Base-by-base conservation (phyloP, 2,113 vertebrate species). In the Cyphomyrus discorhynchus region DNA sequence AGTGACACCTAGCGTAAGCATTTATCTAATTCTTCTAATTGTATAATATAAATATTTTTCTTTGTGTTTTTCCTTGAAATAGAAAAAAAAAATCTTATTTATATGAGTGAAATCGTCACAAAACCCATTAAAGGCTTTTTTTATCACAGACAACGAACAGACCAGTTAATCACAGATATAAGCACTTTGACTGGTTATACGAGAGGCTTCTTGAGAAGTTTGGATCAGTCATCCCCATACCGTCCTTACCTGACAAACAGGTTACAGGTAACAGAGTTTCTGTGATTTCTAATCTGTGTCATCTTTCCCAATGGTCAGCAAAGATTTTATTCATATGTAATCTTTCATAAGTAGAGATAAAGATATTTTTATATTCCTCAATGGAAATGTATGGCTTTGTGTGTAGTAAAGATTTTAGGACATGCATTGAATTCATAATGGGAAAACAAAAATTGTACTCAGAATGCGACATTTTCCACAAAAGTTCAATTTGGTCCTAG, bases 161-260 rank as follows among this genome's bases (percentile, higher is more conserved):
- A 49, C 96, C 98, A 50, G 98, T 99, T 94, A 99, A 99, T 95
- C 98, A 99, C 95, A 96, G 98, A 95, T 99, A 99, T 92, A 99
- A 99, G 95, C 98, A 99, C 95, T 99, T 99, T 94, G 98, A 99
- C 92, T 99, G 98, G 98, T 92, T 99, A 83, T 99, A 99, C 70
- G 98, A 99, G 90, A 96, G 98, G 84, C 98, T 99, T 2, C 94
- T 99, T 90, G 98, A 98, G 90, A 99, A 99, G 92, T 99, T 97
- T 92, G 98, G 98, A 35, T 97, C 97, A 52, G 98, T 98, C 91
- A 98, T 99, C 94, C 98, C 98, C n/a, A 99, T 99, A 89, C 98
- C 98, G 31, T 97, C 96, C 91, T 96, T 99, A 91, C 98, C 98
- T 89, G 98, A 99, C 93, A 99, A 99, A 92, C 98, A 99, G 93